These are phyloP conservation scores for Peromyscus melanophrys DNA, from an alignment of 2,797 vertebrate genomes.

Conservation along the genomic window DNA sequence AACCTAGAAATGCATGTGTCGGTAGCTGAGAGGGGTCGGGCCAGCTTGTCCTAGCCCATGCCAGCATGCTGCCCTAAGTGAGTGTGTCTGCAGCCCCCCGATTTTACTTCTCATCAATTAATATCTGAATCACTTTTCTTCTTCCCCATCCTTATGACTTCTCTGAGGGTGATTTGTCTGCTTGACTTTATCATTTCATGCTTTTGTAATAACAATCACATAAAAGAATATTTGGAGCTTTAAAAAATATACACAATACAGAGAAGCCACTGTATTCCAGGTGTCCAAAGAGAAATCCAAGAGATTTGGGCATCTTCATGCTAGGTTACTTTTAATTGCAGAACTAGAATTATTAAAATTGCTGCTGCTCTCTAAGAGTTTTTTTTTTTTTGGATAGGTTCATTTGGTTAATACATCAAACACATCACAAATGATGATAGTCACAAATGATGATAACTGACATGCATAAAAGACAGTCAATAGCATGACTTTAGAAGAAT, in stretches of 20 bases:
- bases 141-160: not conserved
- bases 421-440: not conserved
- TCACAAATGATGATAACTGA: not conserved
- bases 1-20: not conserved
- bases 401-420: constrained; percentile 2
- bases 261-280: not conserved
- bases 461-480: not conserved
- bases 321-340: not conserved
- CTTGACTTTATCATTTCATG: not conserved
- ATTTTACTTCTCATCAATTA: not conserved
- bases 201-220: not conserved
- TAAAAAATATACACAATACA: not conserved
- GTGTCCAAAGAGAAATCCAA: not conserved
- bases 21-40: fast-evolving
- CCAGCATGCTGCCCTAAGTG: not conserved
- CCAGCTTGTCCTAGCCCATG: no score
- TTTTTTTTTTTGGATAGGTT: not conserved
- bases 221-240: not conserved
- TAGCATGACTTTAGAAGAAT: not conserved
- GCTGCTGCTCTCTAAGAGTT: not conserved
- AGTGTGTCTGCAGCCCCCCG: no score
- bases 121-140: no score
- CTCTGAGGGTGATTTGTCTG: not conserved
- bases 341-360: not conserved
- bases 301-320: not conserved